Percentiles rank a stretch among this genome's conserved stretches.
phyloP scores from a whole-genome alignment of 2,888 invertebrate species.

The Stomorhina lunata region DNA sequence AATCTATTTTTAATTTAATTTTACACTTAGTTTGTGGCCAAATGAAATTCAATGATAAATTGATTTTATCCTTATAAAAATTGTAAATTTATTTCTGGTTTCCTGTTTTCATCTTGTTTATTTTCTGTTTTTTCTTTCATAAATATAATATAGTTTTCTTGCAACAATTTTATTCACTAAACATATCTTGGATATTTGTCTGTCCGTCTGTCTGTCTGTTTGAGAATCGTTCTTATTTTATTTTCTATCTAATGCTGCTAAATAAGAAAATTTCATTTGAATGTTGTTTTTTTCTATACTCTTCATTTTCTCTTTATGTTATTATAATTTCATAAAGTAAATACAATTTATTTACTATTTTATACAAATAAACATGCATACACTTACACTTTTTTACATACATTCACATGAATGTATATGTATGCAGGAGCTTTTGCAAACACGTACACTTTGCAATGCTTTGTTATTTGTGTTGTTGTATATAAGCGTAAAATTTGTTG shows the following conservation, averaged over 20 bases:
- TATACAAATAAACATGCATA: conserved; percentile 64
- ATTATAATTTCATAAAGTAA: conserved; percentile 64
- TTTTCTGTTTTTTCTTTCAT: neutral
- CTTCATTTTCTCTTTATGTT: conserved; percentile 51
- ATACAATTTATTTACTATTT: conserved; percentile 67
- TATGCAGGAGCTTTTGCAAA: neutral
- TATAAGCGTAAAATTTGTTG: conserved; percentile 51
- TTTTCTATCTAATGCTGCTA: conserved; percentile 32
- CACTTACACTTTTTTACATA: conserved; percentile 21
- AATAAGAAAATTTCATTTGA: conserved; percentile 54
- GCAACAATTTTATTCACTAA: conserved; percentile 8
- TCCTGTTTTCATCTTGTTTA: neutral
- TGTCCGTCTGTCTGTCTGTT: neutral
- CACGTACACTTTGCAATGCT: conserved; percentile 42
- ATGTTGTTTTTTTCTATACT: conserved; percentile 9
- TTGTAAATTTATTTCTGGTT: conserved; percentile 29
- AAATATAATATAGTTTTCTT: neutral
- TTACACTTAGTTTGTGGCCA: neutral
- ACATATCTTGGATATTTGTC: conserved; percentile 20
- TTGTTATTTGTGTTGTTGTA: conserved; percentile 21
- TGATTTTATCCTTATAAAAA: neutral
- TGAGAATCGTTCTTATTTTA: neutral
- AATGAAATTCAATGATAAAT: neutral
- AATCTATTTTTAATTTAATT: neutral
- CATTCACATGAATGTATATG: neutral